Conservation (phyloP, 2,888 invertebrate genomes). For the Scelioninae gen. 1 region DNA sequence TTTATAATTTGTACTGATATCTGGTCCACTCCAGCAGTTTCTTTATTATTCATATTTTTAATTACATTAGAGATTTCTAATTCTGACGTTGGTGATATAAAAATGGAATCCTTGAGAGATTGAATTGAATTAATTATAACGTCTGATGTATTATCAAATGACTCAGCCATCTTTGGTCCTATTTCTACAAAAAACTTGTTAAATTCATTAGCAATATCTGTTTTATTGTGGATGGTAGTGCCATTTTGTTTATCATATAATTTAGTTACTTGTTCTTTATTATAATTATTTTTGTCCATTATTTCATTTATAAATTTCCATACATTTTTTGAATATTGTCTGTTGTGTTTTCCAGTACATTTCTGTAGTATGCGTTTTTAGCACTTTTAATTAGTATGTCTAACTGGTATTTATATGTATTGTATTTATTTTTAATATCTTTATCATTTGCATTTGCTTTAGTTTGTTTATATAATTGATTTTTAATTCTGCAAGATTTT, state of each 20-base stretch:
- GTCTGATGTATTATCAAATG: neutral
- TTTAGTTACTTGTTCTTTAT: neutral
- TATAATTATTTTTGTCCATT: neutral
- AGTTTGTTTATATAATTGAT: slow-evolving; percentile 1
- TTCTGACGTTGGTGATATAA: slow-evolving; percentile 5
- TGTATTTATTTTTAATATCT: slow-evolving; percentile 3
- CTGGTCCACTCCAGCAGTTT: slow-evolving; percentile 27
- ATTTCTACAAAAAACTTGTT: slow-evolving; percentile 12
- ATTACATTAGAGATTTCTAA: slow-evolving; percentile 14
- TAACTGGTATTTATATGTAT: slow-evolving; percentile 4
- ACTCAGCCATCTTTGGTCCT: neutral
- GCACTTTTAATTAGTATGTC: neutral
- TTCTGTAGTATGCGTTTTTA: slow-evolving; percentile 3
- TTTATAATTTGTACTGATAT: slow-evolving; percentile 23
- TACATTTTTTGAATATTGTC: neutral
- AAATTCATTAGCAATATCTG: slow-evolving; percentile 6
- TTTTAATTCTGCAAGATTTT: slow-evolving; percentile 12
- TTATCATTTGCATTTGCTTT: neutral
- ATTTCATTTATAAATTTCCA: slow-evolving; percentile 18
- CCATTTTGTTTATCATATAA: too few species aligned
- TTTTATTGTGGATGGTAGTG: neutral
- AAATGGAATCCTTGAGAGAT: slow-evolving; percentile 5
- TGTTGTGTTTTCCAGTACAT: neutral
- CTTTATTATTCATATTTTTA: slow-evolving; percentile 21
- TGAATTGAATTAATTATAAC: too few species aligned